These are phyloP conservation scores for Anagyrus pseudococci DNA, from an alignment of 2,888 invertebrate genomes.

Conservation along the genomic window DNA sequence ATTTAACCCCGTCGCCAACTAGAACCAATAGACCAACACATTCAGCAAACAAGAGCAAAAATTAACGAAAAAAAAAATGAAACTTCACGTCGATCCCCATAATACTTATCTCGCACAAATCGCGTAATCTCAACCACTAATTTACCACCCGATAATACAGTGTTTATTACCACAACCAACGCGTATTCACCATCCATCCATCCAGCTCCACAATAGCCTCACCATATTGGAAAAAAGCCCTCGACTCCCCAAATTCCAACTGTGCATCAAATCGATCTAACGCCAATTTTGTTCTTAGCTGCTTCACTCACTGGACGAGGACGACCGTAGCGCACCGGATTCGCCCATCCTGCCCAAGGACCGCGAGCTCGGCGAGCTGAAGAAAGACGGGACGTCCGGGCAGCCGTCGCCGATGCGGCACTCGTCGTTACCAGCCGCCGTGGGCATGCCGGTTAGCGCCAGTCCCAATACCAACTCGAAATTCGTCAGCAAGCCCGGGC, in stretches of 20 bases:
- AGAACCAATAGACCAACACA: background rate
- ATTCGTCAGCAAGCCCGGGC: constrained; percentile 48
- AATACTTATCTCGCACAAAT: background rate
- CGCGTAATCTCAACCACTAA: background rate
- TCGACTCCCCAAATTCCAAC: background rate
- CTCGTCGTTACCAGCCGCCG: constrained; percentile 30
- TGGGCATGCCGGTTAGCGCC: constrained; percentile 52
- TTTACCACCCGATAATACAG: background rate
- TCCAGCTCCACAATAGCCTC: too few species aligned
- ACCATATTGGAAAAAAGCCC: too few species aligned
- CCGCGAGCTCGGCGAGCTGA: constrained; percentile 39
- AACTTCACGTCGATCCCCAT: background rate
- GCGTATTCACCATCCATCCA: too few species aligned
- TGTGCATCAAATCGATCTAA: background rate
- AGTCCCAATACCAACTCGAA: constrained; percentile 56
- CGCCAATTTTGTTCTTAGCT: constrained; percentile 62
- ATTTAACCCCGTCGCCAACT: background rate
- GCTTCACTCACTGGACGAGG: constrained; percentile 79
- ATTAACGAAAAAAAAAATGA: background rate
- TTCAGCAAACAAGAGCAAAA: background rate
- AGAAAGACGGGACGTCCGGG: constrained; percentile 9
- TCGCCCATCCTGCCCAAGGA: constrained; percentile 54
- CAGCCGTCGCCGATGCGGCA: constrained; percentile 33
- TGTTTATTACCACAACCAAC: too few species aligned
- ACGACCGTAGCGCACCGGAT: constrained; percentile 68